These are phyloP conservation scores for Pangasius mekongensis DNA, from an alignment of 2,797 vertebrate species.

Conservation along the genomic window DNA sequence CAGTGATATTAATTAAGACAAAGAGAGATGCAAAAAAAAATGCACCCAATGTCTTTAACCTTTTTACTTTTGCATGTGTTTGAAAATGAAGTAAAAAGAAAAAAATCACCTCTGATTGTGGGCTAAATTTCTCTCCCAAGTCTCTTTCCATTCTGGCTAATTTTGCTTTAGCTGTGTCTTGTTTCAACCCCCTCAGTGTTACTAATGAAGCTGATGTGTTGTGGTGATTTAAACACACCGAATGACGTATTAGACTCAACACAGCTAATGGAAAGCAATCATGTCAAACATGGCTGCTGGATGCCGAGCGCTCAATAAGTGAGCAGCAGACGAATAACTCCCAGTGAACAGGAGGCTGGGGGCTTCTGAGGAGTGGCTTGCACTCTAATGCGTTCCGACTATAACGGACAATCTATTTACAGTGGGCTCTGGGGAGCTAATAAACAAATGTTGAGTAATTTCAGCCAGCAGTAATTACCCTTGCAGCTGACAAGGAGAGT, in stretches of 20 bases:
- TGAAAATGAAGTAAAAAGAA: constrained; percentile 17
- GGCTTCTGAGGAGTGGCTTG: constrained; percentile 62
- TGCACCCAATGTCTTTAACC: neutral
- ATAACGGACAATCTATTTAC: constrained; percentile 99
- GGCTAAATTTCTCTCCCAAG: constrained; percentile 35
- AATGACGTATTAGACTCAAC: constrained; percentile 88
- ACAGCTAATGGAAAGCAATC: constrained; percentile 96
- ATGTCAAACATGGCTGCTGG: constrained; percentile 93
- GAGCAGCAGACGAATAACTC: constrained; percentile 88
- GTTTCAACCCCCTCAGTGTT: constrained; percentile 26
- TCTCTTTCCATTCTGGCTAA: constrained; percentile 14
- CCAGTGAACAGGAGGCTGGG: constrained; percentile 92
- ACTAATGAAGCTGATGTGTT: constrained; percentile 81
- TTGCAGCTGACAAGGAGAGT: constrained; percentile 99
- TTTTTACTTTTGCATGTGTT: constrained; percentile 4
- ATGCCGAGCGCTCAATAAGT: constrained; percentile 90
- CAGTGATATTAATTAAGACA: neutral
- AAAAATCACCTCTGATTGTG: neutral
- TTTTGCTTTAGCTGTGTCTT: constrained; percentile 21
- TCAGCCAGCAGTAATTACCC: constrained; percentile 99
- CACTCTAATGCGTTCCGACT: constrained; percentile 99
- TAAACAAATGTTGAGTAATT: constrained; percentile 99
- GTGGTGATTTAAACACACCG: constrained; percentile 79
- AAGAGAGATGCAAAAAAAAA: neutral
- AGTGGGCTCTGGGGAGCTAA: constrained; percentile 99